A percentile compares a stretch with the other conserved stretches of the same genome.
These are phyloP conservation scores for human DNA, from an alignment of 2,113 vertebrate species.

Conservation along the genomic window DNA sequence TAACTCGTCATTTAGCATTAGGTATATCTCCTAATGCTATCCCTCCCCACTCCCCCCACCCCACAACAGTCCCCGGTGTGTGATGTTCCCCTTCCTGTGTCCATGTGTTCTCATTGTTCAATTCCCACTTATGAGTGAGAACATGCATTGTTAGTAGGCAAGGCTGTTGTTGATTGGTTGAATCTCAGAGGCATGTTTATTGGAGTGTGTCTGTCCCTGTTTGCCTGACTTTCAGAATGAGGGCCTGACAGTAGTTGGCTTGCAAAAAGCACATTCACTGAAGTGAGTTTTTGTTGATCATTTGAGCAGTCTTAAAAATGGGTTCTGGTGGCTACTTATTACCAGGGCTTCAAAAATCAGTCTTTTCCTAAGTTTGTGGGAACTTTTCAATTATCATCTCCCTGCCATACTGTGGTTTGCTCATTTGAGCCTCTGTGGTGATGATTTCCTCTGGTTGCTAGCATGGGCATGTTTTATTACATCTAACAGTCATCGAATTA, in stretches of 20 bases:
- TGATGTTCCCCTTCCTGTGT: too few relatives aligned
- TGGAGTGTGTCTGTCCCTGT: background rate
- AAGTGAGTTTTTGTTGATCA: background rate
- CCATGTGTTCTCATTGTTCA: too few relatives aligned
- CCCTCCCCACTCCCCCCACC: too few relatives aligned
- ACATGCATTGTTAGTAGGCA: background rate
- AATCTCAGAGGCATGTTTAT: background rate
- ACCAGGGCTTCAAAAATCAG: background rate
- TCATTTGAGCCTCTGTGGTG: background rate
- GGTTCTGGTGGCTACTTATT: background rate
- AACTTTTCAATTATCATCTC: background rate
- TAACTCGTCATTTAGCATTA: too few relatives aligned
- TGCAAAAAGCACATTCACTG: background rate
- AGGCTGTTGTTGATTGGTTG: background rate
- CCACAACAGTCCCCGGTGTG: too few relatives aligned
- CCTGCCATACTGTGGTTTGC: background rate
- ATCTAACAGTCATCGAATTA: background rate
- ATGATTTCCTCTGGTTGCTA: background rate
- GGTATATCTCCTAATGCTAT: too few relatives aligned
- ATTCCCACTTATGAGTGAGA: too few relatives aligned
- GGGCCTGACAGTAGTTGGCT: background rate
- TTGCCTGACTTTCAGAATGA: slow-evolving; percentile 23
- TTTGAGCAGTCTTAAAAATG: slow-evolving; percentile 14
- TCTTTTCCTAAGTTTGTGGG: background rate
- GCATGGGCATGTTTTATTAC: background rate